phyloP scores from a whole-genome alignment of 2,888 invertebrate genomes.

The Smittia aterrima region DNA sequence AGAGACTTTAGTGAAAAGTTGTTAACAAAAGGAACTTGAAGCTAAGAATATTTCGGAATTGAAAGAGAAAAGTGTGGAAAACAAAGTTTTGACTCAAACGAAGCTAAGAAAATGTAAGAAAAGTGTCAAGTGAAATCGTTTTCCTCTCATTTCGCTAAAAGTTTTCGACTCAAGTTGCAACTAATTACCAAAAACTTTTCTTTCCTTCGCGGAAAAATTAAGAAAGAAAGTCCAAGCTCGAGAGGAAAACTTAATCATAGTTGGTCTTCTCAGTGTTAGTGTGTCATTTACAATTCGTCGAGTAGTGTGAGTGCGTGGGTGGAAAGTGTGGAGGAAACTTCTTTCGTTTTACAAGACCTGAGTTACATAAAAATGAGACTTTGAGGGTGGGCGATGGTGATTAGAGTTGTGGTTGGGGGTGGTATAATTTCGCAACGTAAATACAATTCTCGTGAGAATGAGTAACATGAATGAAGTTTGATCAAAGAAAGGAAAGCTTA shows the following conservation, averaged over 20 bases:
- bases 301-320: neutral
- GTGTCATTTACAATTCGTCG: neutral
- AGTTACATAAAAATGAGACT: slow-evolving; percentile 18
- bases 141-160: neutral
- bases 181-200: neutral
- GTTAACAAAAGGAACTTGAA: too few relatives aligned
- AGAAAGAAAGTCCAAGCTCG: neutral
- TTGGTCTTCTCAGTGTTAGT: neutral
- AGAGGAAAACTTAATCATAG: neutral
- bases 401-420: too few relatives aligned
- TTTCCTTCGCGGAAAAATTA: neutral
- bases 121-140: neutral
- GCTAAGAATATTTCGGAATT: neutral
- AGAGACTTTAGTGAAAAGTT: too few relatives aligned
- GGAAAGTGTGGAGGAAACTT: neutral
- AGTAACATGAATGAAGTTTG: too few relatives aligned
- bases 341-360: neutral
- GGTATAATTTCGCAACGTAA: too few relatives aligned
- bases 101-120: neutral
- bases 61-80: neutral
- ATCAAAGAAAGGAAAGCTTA: too few relatives aligned
- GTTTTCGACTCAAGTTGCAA: neutral
- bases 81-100: neutral
- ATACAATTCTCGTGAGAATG: too few relatives aligned
- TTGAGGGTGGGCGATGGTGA: too few relatives aligned